phyloP scores from a whole-genome alignment of 1,140 invertebrate genomes.

The Drosophila dunni region DNA sequence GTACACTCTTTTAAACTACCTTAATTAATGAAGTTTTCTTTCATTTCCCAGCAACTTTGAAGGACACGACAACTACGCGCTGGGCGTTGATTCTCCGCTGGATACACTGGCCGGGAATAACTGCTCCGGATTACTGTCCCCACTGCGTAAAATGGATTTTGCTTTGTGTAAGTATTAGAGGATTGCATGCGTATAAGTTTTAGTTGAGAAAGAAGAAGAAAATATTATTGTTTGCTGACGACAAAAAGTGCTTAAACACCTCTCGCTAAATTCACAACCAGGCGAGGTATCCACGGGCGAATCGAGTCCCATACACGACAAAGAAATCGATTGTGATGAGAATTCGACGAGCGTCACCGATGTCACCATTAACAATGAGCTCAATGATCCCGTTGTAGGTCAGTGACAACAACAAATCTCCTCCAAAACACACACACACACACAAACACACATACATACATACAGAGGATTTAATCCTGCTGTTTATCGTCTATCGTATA shows the following conservation, averaged over 20 bases:
- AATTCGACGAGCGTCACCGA: slow-evolving; percentile 86
- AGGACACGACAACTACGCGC: slow-evolving; percentile 66
- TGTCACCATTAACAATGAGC: slow-evolving; percentile 85
- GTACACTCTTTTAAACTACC: not conserved
- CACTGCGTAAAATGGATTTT: slow-evolving; percentile 88
- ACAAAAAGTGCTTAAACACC: slow-evolving; percentile 38
- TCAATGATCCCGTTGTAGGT: slow-evolving; percentile 86
- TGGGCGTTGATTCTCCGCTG: slow-evolving; percentile 84
- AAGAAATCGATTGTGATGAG: slow-evolving; percentile 87
- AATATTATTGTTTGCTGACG: slow-evolving; percentile 33
- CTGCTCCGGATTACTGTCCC: slow-evolving; percentile 70
- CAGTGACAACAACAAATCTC: slow-evolving; percentile 84
- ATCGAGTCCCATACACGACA: slow-evolving; percentile 90
- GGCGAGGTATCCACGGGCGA: slow-evolving; percentile 88
- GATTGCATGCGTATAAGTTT: not conserved
- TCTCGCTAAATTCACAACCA: slow-evolving; percentile 84
- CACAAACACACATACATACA: not conserved
- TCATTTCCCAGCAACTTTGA: slow-evolving; percentile 61
- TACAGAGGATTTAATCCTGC: slow-evolving; percentile 1
- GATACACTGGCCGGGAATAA: slow-evolving; percentile 73
- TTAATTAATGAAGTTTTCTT: not conserved
- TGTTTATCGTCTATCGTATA: slow-evolving; percentile 27
- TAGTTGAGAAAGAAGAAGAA: slow-evolving; percentile 17
- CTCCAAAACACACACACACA: slow-evolving; percentile 10
- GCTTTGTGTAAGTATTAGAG: slow-evolving; percentile 88